Evolutionary conservation across 2,797 vertebrate genomes (phyloP), one percentile per base, ranked within the genome.

Genomic region (Rhinophrynus dorsalis): DNA sequence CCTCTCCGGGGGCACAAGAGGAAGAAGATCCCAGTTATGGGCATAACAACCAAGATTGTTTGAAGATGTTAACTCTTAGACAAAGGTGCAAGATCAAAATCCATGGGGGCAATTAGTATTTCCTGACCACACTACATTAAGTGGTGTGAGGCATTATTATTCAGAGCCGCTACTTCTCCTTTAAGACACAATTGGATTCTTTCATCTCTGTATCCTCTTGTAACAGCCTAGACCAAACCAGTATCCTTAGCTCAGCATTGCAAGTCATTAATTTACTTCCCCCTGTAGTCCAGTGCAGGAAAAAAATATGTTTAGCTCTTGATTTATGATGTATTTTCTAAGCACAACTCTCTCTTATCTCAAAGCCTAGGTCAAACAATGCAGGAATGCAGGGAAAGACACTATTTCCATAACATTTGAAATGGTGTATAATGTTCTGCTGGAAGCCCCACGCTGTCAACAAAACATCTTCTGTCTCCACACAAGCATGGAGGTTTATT

Each of bases 251-350:
- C 52, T 56, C 67, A 68, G 61, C n/a, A 24, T 32, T 44, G 42
- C 45, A 38, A 37, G 54, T 79, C 76, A 80, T 77, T 81, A 76
- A 79, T 79, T 61, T 78, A 35, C 71, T 78, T 80, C 83, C 79
- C 78, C 71, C 59, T 74, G 78, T 75, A 75, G 69, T 70, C 67
- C 76, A 77, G 63, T 66, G 75, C 66, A 79, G 77, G 74, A 76
- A 77, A 76, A 55, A 56, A 56, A 58, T 77, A 76, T 81, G 62
- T 78, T 80, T 81, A 64, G 77, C 70, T 73, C 74, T 73, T 84
- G 81, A 87, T 87, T 87, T 86, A 84, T 83, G 80, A 79, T 1
- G 6, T 77, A 82, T 83, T 83, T 83, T 83, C 72, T 79, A 84
- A 76, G 75, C 67, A 80, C 80, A 81, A 76, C 72, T 80, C 77